Evolutionary conservation across 2,113 vertebrate species (phyloP).

Genomic region (Chauna torquata): DNA sequence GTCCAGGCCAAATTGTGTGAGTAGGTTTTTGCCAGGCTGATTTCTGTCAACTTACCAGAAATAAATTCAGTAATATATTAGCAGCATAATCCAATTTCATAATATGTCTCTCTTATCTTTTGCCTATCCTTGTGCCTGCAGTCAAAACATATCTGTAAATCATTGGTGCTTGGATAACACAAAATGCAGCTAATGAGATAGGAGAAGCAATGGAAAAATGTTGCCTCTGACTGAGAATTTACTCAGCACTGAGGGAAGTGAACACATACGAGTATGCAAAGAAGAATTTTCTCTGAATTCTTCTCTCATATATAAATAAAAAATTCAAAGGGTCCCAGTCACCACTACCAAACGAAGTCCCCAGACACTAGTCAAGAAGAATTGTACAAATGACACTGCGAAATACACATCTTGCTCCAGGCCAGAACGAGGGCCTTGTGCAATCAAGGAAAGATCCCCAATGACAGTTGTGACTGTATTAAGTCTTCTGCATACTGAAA

Average conservation of each 20-base stretch:
- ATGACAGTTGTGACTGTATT: background rate
- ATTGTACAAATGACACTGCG: background rate
- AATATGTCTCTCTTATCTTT: background rate
- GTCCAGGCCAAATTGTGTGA: background rate
- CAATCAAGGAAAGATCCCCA: background rate
- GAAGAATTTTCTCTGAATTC: background rate
- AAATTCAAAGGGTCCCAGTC: background rate
- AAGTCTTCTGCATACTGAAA: background rate
- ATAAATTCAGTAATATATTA: background rate
- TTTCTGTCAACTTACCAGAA: constrained; percentile 18
- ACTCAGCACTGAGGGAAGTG: background rate
- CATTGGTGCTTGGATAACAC: background rate
- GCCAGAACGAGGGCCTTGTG: background rate
- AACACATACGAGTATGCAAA: background rate
- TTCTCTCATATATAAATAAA: background rate
- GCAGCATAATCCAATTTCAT: background rate
- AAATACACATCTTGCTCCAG: background rate
- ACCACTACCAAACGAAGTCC: background rate
- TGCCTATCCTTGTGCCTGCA: background rate
- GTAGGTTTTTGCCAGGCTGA: background rate
- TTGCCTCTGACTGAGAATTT: background rate
- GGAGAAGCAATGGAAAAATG: background rate
- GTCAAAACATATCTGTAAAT: background rate
- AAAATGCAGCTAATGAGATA: background rate
- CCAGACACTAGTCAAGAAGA: background rate